Evolutionary conservation across 1,140 invertebrate species (phyloP).

Genomic region (Hyphantria cunea): DNA sequence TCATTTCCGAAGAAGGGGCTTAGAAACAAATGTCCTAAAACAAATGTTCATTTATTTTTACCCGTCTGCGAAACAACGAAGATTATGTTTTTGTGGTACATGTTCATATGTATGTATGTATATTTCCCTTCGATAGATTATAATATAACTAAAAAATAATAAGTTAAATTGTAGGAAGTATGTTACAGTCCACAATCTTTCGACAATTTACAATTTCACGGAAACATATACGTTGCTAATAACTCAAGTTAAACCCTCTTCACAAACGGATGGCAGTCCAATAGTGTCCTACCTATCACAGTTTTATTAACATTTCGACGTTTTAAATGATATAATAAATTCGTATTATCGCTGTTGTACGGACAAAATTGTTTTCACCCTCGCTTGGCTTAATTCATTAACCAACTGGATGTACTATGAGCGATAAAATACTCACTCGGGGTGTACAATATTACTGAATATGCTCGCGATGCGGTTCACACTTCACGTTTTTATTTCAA

Average conservation of each 20-base stretch:
- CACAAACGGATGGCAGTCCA: conserved; percentile 28
- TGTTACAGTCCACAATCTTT: too few relatives aligned
- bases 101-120: too few relatives aligned
- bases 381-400: conserved; percentile 65
- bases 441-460: conserved; percentile 11
- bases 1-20: too few relatives aligned
- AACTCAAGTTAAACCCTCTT: neutral
- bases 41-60: neutral
- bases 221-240: too few relatives aligned
- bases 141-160: too few relatives aligned
- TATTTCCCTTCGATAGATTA: too few relatives aligned
- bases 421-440: conserved; percentile 30
- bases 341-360: conserved; percentile 65
- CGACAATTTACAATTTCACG: too few relatives aligned
- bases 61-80: neutral
- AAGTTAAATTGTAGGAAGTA: too few relatives aligned
- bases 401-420: conserved; percentile 53
- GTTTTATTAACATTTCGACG: conserved; percentile 63
- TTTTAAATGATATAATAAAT: conserved; percentile 78
- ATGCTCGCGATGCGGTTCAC: conserved; percentile 7
- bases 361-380: conserved; percentile 70
- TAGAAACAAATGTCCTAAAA: too few relatives aligned
- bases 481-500: conserved; percentile 5
- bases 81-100: too few relatives aligned
- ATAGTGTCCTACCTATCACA: conserved; percentile 46